phyloP scores from a whole-genome alignment of 2,888 invertebrate species.

The Scaptomyza polygonia region DNA sequence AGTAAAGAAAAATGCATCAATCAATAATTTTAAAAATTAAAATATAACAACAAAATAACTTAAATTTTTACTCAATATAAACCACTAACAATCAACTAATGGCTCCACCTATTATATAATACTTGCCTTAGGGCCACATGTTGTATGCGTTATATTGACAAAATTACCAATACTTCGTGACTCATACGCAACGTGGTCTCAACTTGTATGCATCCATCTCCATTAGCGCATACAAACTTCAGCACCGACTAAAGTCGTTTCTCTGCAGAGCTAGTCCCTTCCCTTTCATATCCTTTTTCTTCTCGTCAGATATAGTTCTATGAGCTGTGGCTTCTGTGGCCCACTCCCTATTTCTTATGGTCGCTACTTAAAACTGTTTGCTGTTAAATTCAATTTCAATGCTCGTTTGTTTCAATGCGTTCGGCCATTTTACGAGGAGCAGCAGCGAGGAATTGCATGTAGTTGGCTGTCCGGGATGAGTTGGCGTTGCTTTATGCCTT shows the following conservation, averaged over 20 bases:
- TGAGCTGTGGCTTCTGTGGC: constrained; percentile 24
- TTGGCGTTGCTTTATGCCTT: constrained; percentile 66
- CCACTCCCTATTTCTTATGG: constrained; percentile 14
- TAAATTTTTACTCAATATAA: background rate
- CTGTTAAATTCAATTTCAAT: constrained; percentile 80
- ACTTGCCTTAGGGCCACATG: constrained; percentile 44
- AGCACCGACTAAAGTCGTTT: constrained; percentile 40
- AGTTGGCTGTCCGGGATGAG: constrained; percentile 38
- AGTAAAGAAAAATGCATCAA: too few relatives aligned
- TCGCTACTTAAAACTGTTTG: constrained; percentile 75
- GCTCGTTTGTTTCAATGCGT: constrained; percentile 76
- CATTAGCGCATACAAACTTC: constrained; percentile 75
- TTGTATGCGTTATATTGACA: constrained; percentile 63
- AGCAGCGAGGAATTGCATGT: constrained; percentile 15
- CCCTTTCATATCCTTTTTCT: background rate
- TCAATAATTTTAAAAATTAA: too few relatives aligned
- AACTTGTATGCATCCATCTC: constrained; percentile 67
- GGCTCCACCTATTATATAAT: constrained; percentile 15
- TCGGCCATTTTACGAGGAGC: constrained; percentile 57
- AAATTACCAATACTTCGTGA: constrained; percentile 63
- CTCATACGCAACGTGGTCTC: constrained; percentile 58
- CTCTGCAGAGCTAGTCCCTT: background rate
- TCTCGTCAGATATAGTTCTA: constrained; percentile 11
- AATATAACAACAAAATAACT: too few relatives aligned
- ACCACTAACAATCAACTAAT: constrained; percentile 3